Evolutionary conservation across 2,797 vertebrate genomes (phyloP), one percentile per base, ranked within the genome.

Genomic region (Acanthopagrus latus): DNA sequence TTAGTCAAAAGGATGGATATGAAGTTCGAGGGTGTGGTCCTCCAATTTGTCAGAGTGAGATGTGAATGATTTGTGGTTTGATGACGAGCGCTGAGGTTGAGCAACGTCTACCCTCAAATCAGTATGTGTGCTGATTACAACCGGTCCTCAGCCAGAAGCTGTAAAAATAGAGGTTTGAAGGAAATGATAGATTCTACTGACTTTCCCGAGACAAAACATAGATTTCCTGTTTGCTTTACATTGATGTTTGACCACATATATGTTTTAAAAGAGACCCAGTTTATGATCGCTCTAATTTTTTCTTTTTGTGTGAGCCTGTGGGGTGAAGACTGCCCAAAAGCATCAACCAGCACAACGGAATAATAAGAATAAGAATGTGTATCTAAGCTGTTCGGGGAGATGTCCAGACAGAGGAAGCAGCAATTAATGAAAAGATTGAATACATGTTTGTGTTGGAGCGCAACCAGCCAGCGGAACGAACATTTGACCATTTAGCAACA

Each of bases 371-470:
- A 7, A 7, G 11, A 54, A 8, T 51, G 14, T n/a, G n/a, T 63
- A 1, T 76, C 1, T 44, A n/a, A 47, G 6, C 20, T 50, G 62
- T 47, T 20, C 20, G 6, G 46, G 57, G 46, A 65, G 4, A 8
- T 13, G 55, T 58, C 41, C 10, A 1, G 55, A 47, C 11, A 18
- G 14, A 68, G 58, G 75, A 81, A 80, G 62, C 16, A 58, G 65
- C 11, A 59, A 38, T 51, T 74, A 68, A 85, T 58, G 51, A 85
- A 81, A 55, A 71, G 1, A 59, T 5, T 64, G 38, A 74, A 64
- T 78, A 50, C 72, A 74, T 88, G 50, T 86, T 88, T 76, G n/a
- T 70, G 0, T 58, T 88, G 87, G 78, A 64, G 38, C 1, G 8
- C 18, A 56, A 57, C 68, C 78, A 74, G 1, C 1, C 2, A 69